Evolutionary conservation across 2,113 vertebrate species (phyloP).

Genomic region (Sinocyclocheilus anshuiensis): DNA sequence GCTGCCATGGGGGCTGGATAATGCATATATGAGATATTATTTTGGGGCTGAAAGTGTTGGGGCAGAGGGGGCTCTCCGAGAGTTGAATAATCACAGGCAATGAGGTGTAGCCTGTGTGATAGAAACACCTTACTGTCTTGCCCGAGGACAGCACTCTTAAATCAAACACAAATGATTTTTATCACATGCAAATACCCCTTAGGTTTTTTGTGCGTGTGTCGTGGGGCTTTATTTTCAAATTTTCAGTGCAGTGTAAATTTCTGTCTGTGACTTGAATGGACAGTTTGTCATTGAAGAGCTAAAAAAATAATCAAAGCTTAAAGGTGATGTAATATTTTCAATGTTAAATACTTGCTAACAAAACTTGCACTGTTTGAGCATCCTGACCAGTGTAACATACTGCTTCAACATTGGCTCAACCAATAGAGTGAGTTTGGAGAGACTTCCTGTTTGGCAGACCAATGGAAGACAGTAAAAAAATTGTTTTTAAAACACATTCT

Average conservation of each 20-base stretch:
- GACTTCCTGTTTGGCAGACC: neutral
- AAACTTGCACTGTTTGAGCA: neutral
- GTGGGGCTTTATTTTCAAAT: neutral
- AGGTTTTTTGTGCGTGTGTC: conserved; percentile 5
- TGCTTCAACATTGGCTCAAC: neutral
- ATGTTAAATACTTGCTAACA: neutral
- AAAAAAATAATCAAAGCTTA: neutral
- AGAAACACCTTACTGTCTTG: conserved; percentile 37
- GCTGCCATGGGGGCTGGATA: conserved; percentile 55
- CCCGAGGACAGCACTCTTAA: conserved; percentile 49
- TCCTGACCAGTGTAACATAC: neutral
- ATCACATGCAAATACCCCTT: conserved; percentile 48
- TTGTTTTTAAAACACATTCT: neutral
- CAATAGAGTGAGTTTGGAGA: neutral
- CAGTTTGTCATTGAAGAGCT: neutral
- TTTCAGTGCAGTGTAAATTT: neutral
- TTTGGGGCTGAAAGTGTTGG: conserved; percentile 86
- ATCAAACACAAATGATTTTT: conserved; percentile 47
- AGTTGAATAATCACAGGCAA: conserved; percentile 83
- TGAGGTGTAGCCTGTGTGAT: conserved; percentile 25
- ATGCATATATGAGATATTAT: conserved; percentile 97
- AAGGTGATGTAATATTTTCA: neutral
- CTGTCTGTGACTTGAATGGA: neutral
- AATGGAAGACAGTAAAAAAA: neutral
- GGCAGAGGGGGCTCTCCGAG: conserved; percentile 80